These are phyloP conservation scores for Epizoanthus fatuus DNA, from an alignment of 92 coral and sea anemone genomes.

Conservation along the genomic window DNA sequence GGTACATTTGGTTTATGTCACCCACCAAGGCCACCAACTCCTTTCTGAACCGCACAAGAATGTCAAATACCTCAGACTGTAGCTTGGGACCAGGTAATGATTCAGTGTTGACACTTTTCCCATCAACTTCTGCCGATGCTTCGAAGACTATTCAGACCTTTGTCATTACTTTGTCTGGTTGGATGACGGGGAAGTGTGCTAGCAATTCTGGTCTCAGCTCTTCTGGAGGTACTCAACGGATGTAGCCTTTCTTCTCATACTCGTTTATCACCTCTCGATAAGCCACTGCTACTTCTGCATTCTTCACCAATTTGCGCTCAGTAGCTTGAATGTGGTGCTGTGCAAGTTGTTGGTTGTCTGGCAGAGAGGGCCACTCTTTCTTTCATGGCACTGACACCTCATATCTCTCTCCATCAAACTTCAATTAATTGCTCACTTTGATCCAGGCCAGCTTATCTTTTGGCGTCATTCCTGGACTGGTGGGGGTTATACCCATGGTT, in stretches of 20 bases:
- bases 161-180: conserved; percentile 39
- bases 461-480: conserved; percentile 53
- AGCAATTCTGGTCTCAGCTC: conserved; percentile 62
- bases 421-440: conserved; percentile 39
- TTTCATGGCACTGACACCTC: conserved; percentile 53
- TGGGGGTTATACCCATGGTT: conserved; percentile 54
- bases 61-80: conserved; percentile 57
- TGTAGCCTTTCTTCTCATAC: conserved; percentile 60
- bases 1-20: conserved; percentile 62
- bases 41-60: conserved; percentile 59
- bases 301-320: conserved; percentile 30
- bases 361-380: conserved; percentile 47
- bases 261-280: conserved; percentile 71
- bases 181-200: conserved; percentile 61
- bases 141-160: conserved; percentile 33
- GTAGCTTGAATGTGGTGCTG: conserved; percentile 37
- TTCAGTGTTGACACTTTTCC: conserved; percentile 42
- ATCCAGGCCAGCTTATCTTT: conserved; percentile 35
- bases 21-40: conserved; percentile 44
- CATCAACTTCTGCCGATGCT: conserved; percentile 44
- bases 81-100: conserved; percentile 39
- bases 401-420: conserved; percentile 56
- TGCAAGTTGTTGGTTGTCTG: conserved; percentile 38
- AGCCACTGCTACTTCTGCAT: conserved; percentile 46
- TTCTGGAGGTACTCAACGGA: conserved; percentile 47